Percentiles rank a stretch among this genome's conserved stretches.
Conservation (phyloP, 2,797 vertebrate genomes). For the Darevskia mixta region DNA sequence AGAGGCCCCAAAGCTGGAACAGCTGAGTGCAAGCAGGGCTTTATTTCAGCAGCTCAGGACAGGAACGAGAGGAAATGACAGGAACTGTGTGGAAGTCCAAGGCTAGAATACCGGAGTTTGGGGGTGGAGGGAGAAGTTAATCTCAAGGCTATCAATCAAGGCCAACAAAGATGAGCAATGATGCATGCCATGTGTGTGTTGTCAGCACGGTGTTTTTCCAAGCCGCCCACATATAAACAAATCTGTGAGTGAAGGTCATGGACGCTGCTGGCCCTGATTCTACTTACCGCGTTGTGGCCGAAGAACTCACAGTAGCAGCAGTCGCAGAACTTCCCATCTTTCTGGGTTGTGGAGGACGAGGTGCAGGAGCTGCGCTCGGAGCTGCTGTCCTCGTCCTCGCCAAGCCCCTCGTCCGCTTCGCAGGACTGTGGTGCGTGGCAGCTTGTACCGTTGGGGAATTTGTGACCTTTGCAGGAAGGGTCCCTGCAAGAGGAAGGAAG, state of each 20-base stretch:
- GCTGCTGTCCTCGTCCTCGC: conserved; percentile 98
- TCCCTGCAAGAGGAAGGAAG: conserved; percentile 82
- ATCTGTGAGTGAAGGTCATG: rapidly evolving
- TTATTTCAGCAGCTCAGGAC: neutral
- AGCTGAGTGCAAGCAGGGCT: neutral
- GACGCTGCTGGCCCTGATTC: conserved; percentile 23
- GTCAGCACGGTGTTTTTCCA: neutral
- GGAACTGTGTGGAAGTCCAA: neutral
- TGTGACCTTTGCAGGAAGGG: conserved; percentile 95
- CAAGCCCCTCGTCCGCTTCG: conserved; percentile 91
- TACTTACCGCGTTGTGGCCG: conserved; percentile 96
- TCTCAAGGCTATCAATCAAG: neutral
- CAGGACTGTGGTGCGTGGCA: conserved; percentile 88
- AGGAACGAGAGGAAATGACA: neutral
- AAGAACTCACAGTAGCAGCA: conserved; percentile 99
- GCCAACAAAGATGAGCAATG: neutral
- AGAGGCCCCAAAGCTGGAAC: neutral
- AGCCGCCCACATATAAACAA: rapidly evolving
- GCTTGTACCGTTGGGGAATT: conserved; percentile 90
- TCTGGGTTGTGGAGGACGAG: conserved; percentile 96
- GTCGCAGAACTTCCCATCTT: conserved; percentile 98
- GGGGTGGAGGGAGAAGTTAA: neutral
- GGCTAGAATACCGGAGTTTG: neutral
- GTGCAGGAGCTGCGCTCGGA: conserved; percentile 98
- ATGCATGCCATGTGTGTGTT: neutral